phyloP scores from a whole-genome alignment of 2,888 invertebrate species.

The Encarsia formosa region DNA sequence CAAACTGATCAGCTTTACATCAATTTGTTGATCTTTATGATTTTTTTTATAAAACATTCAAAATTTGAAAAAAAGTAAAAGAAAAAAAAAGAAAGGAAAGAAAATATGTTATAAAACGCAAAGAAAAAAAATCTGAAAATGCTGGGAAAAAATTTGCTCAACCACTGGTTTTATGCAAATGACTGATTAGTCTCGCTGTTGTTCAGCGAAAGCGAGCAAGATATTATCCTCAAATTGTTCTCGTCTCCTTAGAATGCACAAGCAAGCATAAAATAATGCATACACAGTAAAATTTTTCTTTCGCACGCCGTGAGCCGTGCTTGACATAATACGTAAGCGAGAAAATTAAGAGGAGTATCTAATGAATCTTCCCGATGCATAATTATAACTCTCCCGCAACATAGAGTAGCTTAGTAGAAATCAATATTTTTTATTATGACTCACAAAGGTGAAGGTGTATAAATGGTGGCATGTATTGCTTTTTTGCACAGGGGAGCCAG shows the following conservation, averaged over 20 bases:
- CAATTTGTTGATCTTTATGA: too few species aligned
- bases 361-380: slow-evolving; percentile 5
- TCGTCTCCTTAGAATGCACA: slow-evolving; percentile 10
- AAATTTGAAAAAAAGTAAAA: too few species aligned
- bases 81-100: too few species aligned
- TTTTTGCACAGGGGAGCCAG: slow-evolving; percentile 50
- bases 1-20: too few species aligned
- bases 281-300: slow-evolving; percentile 21
- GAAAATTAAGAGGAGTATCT: slow-evolving; percentile 6
- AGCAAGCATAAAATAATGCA: slow-evolving; percentile 18
- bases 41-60: too few species aligned
- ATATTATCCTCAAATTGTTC: slow-evolving; percentile 21
- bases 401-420: slow-evolving; percentile 13
- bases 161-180: slow-evolving; percentile 21
- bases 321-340: slow-evolving; percentile 17
- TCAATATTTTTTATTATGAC: slow-evolving; percentile 18
- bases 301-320: slow-evolving; percentile 21
- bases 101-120: too few species aligned
- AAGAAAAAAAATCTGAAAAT: too few species aligned
- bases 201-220: slow-evolving; percentile 20
- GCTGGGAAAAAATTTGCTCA: too few species aligned
- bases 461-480: slow-evolving; percentile 47
- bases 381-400: slow-evolving; percentile 19
- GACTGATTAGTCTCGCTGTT: slow-evolving; percentile 17
- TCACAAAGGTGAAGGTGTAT: slow-evolving; percentile 43